A percentile compares a stretch with the other conserved stretches of the same genome.
phyloP scores from a whole-genome alignment of 2,888 invertebrate genomes.

The Cremastinae sp. region DNA sequence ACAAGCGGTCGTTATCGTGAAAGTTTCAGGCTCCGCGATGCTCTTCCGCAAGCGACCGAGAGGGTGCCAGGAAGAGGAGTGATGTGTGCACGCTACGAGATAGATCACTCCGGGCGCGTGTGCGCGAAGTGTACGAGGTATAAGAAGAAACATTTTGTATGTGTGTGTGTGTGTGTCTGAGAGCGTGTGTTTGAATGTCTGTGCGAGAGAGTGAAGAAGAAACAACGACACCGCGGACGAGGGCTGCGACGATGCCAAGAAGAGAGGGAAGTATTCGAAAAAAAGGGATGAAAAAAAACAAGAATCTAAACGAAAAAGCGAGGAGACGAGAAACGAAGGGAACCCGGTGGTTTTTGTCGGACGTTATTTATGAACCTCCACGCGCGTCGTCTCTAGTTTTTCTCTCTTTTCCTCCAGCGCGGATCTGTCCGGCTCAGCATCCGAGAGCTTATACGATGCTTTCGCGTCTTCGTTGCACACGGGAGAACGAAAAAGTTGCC shows the following conservation, averaged over 20 bases:
- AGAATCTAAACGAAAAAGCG: conserved; percentile 10
- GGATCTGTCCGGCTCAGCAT: conserved; percentile 12
- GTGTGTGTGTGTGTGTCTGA: background rate
- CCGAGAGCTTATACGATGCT: conserved; percentile 15
- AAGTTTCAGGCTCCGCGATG: conserved; percentile 51
- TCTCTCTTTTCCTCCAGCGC: conserved; percentile 28
- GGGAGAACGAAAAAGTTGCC: conserved; percentile 51
- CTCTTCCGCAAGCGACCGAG: conserved; percentile 35
- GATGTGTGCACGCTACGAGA: conserved; percentile 38
- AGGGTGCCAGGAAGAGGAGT: background rate
- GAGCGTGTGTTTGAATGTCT: background rate
- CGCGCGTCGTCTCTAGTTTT: conserved; percentile 46
- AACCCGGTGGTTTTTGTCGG: conserved; percentile 57
- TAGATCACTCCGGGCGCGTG: conserved; percentile 36
- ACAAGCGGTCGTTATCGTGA: conserved; percentile 62
- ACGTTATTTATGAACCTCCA: conserved; percentile 60
- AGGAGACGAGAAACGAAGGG: conserved; percentile 37
- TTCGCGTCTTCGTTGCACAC: conserved; percentile 17
- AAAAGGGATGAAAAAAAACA: conserved; percentile 8
- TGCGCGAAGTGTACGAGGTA: background rate
- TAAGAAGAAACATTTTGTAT: background rate
- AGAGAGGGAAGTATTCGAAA: conserved; percentile 8
- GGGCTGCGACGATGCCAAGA: conserved; percentile 17
- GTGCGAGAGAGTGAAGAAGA: background rate
- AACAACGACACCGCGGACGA: conserved; percentile 15